Evolutionary conservation across 2,797 vertebrate genomes (phyloP), one percentile per base, ranked within the genome.

Genomic region (Octomys mimax): DNA sequence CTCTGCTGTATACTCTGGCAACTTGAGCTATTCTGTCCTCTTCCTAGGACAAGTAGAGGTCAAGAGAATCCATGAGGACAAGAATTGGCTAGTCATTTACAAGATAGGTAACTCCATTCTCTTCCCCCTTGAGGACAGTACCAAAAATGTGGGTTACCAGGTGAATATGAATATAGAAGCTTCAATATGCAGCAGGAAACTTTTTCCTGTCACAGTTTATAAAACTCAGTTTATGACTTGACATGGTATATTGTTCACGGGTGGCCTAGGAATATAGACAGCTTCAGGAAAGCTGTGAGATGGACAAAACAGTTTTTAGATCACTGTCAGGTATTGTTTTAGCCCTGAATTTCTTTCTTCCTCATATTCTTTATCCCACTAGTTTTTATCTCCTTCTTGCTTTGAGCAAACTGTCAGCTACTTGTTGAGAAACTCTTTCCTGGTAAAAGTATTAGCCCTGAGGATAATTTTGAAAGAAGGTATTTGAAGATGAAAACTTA

Each of bases 391-490:
- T 87, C 39, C 31, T 91, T 3, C 57, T 86, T 73, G 5, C 62
- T 93, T 77, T 75, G 54, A 94, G 31, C 46, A 54, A 46, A 18
- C 36, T 79, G 11, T 91, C 73, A 94, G 73, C 70, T 31, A 90
- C 66, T 86, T 81, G 46, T 86, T 78, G 22, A 82, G 64, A 85
- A 82, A 73, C 81, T n/a, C 7, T 54, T 85, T 82, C 22, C 26
- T 46, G 13, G 24, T 70, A 75, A 57, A 88, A 78, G 46, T 82
- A 42, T 92, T 87, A 93, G 33, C 22, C 36, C 54, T 64, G 39
- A 95, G 18, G 54, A 42, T 80, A 62, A 36, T 75, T 92, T 93
- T 68, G n/a, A 87, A 91, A 81, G 79, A 93, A 52, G 42, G 22
- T 84, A 70, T 84, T 89, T 94, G 68, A 81, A 88, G 59, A 75